These are phyloP conservation scores for Pangasianodon hypophthalmus DNA, from an alignment of 2,113 vertebrate genomes.

Conservation along the genomic window DNA sequence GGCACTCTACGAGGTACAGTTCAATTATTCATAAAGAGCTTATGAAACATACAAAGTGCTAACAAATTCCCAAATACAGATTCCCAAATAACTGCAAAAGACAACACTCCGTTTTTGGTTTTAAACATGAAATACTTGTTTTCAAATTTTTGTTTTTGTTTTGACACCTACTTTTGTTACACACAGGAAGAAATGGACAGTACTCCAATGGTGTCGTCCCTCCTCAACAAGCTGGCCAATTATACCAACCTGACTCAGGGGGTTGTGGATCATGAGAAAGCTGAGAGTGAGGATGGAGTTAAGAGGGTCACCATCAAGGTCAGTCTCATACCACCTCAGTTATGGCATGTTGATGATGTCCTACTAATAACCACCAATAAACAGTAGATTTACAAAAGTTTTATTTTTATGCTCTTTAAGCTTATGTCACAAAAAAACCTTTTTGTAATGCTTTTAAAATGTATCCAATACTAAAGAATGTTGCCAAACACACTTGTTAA, in stretches of 20 bases:
- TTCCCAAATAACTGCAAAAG: neutral
- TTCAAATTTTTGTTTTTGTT: neutral
- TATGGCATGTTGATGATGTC: neutral
- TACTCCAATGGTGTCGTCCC: conserved; percentile 92
- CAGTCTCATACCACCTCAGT: conserved; percentile 4
- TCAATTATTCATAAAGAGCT: neutral
- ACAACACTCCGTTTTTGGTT: neutral
- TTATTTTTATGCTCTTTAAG: neutral
- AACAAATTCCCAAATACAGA: neutral
- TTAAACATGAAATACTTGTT: neutral
- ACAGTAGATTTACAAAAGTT: neutral
- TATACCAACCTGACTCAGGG: conserved; percentile 96
- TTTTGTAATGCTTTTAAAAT: neutral
- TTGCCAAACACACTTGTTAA: neutral
- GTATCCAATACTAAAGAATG: neutral
- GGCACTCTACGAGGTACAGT: conserved; percentile 91
- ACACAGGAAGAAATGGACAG: conserved; percentile 96
- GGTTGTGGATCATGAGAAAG: conserved; percentile 90
- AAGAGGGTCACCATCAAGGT: conserved; percentile 71
- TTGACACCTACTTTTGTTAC: conserved; percentile 12
- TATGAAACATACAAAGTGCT: neutral
- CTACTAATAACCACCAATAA: neutral
- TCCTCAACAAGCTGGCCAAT: conserved; percentile 94
- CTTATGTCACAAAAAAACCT: neutral
- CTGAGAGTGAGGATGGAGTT: conserved; percentile 79